phyloP scores from a whole-genome alignment of 2,113 vertebrate genomes.

The Halcyon malimbica region DNA sequence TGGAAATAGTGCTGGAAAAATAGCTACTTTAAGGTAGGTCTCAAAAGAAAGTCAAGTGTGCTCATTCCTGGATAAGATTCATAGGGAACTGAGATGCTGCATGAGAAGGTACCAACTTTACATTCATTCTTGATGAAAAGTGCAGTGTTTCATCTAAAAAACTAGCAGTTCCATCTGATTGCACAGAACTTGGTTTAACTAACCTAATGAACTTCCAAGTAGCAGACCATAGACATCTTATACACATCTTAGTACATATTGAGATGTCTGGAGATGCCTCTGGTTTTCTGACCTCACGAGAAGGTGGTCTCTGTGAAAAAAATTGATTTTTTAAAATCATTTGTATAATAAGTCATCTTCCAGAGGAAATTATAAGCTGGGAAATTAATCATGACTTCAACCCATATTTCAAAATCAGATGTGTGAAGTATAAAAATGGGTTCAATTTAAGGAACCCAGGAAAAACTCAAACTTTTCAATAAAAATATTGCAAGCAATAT shows the following conservation, averaged over 20 bases:
- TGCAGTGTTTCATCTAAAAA: neutral
- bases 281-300: neutral
- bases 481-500: neutral
- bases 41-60: neutral
- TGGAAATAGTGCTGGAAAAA: neutral
- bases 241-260: neutral
- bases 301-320: neutral
- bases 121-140: neutral
- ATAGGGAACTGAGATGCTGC: fast-evolving
- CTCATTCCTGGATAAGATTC: neutral
- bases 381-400: neutral
- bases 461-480: neutral
- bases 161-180: neutral
- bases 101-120: neutral
- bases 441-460: neutral
- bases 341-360: neutral
- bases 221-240: neutral
- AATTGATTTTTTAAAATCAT: neutral
- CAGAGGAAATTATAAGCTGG: neutral
- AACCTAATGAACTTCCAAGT: neutral
- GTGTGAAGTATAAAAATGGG: neutral
- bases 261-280: neutral
- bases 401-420: neutral
- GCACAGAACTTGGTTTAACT: neutral
- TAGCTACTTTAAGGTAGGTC: neutral